Evolutionary conservation across 1,140 invertebrate species (phyloP).

Genomic region (Hesperophylax magnus): DNA sequence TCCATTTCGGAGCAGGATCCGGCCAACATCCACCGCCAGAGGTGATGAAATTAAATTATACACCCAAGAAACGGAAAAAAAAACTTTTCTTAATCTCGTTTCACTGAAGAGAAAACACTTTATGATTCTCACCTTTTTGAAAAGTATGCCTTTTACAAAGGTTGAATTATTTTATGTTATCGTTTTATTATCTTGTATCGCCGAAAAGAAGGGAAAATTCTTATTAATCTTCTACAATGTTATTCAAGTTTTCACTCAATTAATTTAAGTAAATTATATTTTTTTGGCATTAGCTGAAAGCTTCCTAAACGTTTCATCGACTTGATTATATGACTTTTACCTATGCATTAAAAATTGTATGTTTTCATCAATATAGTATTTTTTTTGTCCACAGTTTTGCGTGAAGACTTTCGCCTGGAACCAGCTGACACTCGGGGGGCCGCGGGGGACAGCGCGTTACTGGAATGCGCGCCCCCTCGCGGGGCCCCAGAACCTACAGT

Average conservation of each 20-base stretch:
- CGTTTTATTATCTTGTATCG: constrained; percentile 44
- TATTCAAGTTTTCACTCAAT: too few relatives aligned
- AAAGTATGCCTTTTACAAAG: not conserved
- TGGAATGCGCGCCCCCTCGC: constrained; percentile 88
- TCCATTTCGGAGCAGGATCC: constrained; percentile 10
- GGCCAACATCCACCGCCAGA: not conserved
- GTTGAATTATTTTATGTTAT: too few relatives aligned
- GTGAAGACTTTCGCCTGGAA: constrained; percentile 86
- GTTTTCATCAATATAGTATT: too few relatives aligned
- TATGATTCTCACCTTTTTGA: constrained; percentile 12
- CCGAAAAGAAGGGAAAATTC: not conserved
- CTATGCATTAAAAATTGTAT: too few relatives aligned
- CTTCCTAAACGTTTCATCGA: too few relatives aligned
- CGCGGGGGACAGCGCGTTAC: constrained; percentile 84
- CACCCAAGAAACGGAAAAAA: not conserved
- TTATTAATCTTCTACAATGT: too few relatives aligned
- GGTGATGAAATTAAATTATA: constrained; percentile 42
- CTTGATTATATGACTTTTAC: too few relatives aligned
- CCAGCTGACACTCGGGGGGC: constrained; percentile 84
- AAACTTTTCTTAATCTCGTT: constrained; percentile 5
- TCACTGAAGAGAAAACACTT: not conserved
- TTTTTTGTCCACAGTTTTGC: constrained; percentile 75
- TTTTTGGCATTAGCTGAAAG: too few relatives aligned
- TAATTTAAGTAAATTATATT: too few relatives aligned
- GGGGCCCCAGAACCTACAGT: constrained; percentile 88